Conservation (phyloP, 2,797 vertebrate genomes). For the Meda fulgida region DNA sequence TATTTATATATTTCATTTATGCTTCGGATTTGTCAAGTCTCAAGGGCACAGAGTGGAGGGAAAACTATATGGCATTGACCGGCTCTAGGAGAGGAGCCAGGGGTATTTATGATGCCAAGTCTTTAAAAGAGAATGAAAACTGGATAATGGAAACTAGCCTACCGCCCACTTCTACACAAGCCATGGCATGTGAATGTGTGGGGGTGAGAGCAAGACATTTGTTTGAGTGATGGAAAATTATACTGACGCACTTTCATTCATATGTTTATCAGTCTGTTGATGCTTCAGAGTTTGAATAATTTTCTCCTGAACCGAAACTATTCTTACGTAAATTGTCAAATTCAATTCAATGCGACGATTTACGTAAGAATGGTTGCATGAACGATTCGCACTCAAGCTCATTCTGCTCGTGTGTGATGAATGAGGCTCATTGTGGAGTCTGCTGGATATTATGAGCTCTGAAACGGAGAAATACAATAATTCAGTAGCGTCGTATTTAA, state of each 20-base stretch:
- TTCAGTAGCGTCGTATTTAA: not conserved
- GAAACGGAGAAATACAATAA: not conserved
- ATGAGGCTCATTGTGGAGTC: conserved; percentile 4
- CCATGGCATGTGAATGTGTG: not conserved
- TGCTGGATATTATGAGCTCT: not conserved
- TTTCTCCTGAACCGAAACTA: conserved; percentile 2
- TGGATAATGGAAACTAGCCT: conserved; percentile 6
- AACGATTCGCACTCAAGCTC: not conserved
- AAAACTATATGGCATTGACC: not conserved
- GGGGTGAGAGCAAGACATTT: conserved; percentile 5
- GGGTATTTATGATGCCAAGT: conserved; percentile 4
- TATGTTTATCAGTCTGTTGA: conserved; percentile 14
- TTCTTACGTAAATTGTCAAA: not conserved
- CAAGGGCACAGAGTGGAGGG: no score
- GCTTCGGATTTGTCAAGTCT: not conserved
- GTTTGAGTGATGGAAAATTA: conserved; percentile 26
- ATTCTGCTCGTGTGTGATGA: conserved; percentile 6
- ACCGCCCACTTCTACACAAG: not conserved
- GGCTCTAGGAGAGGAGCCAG: not conserved
- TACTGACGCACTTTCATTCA: conserved; percentile 12
- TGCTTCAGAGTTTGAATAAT: not conserved
- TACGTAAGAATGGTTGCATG: not conserved
- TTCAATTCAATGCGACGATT: conserved; percentile 2
- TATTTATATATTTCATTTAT: conserved; percentile 21
- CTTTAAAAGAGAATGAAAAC: conserved; percentile 29